These are phyloP conservation scores for Eleutherodactylus coqui DNA, from an alignment of 2,797 vertebrate species.

Conservation along the genomic window DNA sequence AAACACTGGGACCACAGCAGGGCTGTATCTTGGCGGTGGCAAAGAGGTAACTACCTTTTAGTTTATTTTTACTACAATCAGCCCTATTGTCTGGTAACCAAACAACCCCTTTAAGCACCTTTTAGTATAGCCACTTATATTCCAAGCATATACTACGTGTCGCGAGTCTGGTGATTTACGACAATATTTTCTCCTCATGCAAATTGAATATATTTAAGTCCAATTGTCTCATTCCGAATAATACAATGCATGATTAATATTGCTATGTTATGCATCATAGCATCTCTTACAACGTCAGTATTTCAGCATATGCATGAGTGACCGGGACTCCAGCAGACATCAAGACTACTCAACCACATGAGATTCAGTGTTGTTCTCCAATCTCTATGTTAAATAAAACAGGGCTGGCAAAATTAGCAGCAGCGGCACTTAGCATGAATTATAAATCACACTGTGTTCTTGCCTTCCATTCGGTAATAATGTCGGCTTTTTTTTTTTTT, in stretches of 20 bases:
- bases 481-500: slow-evolving; percentile 5
- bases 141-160: background rate
- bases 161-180: background rate
- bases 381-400: slow-evolving; percentile 38
- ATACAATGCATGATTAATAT: slow-evolving; percentile 37
- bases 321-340: slow-evolving; percentile 22
- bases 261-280: slow-evolving; percentile 51
- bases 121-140: background rate
- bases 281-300: background rate
- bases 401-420: slow-evolving; percentile 41
- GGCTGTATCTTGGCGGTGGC: too few relatives aligned
- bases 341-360: slow-evolving; percentile 15
- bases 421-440: slow-evolving; percentile 57
- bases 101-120: too few relatives aligned
- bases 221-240: background rate
- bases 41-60: too few relatives aligned
- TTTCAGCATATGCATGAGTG: slow-evolving; percentile 27
- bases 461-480: slow-evolving; percentile 19
- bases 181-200: background rate
- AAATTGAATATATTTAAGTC: background rate
- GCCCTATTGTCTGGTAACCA: too few relatives aligned
- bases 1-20: too few relatives aligned
- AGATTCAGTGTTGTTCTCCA: slow-evolving; percentile 31
- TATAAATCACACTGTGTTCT: slow-evolving; percentile 47
- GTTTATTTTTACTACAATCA: too few relatives aligned